A percentile compares a stretch with the other conserved stretches of the same genome.
phyloP scores from a whole-genome alignment of 2,113 vertebrate species.

The Dromaius novaehollandiae region DNA sequence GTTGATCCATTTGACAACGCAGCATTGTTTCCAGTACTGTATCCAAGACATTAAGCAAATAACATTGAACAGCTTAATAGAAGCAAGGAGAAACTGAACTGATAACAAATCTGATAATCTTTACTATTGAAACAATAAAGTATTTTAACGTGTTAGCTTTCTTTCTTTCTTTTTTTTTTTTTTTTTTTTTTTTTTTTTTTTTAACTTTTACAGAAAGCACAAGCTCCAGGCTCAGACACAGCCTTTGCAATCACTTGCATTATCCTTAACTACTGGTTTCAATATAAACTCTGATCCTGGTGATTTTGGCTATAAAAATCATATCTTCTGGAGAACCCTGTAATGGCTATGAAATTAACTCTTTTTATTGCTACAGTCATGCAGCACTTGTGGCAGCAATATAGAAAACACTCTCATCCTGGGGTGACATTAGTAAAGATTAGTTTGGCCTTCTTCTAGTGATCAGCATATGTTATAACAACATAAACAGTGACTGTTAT shows the following conservation, averaged over 20 bases:
- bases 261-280: background rate
- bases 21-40: background rate
- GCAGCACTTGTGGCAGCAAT: background rate
- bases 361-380: background rate
- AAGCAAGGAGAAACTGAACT: background rate
- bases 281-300: background rate
- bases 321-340: background rate
- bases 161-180: background rate
- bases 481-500: background rate
- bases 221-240: background rate
- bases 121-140: background rate
- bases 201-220: background rate
- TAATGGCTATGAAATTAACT: background rate
- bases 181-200: no score
- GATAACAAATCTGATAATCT: background rate
- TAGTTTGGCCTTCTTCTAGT: background rate
- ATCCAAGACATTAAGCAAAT: background rate
- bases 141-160: background rate
- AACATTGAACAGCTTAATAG: background rate
- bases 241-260: background rate
- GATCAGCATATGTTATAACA: background rate
- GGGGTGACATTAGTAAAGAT: background rate
- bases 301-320: background rate
- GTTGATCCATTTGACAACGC: background rate
- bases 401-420: background rate